Base-by-base conservation (phyloP, 2,888 invertebrate genomes). In the Callinectes sapidus region DNA sequence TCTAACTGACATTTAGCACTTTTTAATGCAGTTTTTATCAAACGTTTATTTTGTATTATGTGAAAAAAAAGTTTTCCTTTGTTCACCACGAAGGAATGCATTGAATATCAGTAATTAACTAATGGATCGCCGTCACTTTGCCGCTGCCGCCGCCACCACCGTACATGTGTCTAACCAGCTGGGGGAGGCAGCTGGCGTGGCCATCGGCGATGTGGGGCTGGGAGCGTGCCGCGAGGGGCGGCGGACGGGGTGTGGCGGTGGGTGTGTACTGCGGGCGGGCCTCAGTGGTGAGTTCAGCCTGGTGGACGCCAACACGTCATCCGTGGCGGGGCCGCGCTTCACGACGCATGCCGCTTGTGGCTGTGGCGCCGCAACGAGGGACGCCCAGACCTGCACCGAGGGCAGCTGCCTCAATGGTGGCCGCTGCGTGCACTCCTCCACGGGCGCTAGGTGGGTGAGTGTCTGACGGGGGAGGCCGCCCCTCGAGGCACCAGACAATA, bases 351-450 rank as follows among this genome's bases (percentile, higher is more conserved):
- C 86, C n/a, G 89, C 91, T 32, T 94, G 94, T 54, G 88, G 92
- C 55, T 94, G 94, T 32, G 77, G 55, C 1, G 35, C 42, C 8
- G 28, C 48, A 10, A 32, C 3, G 61, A 55, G n/a, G 86, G 61
- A 6, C 71, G 66, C 23, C 39, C 85, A 18, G 18, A 32, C 95
- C 14, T 96, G 96, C 93, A 91, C 94, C 14, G 95, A 95, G 13
- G 95, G 95, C 89, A 95, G 95, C 66, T 94, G 93, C 54, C 91
- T 94, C 28, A 94, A 94, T 28, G 92, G 92, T 6, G 93, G 93
- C 35, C 89, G 91, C 13, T 94, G 93, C 39, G 81, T 92, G 28
- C 93, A 89, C 5, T 86, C 86, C 66, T 32, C 90, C 89, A 18
- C 88, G 28, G 81, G 86, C 14, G 87, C 71, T 48, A 88, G 87